Evolutionary conservation across 2,888 invertebrate species (phyloP).

Genomic region (Lochmaea crataegi): DNA sequence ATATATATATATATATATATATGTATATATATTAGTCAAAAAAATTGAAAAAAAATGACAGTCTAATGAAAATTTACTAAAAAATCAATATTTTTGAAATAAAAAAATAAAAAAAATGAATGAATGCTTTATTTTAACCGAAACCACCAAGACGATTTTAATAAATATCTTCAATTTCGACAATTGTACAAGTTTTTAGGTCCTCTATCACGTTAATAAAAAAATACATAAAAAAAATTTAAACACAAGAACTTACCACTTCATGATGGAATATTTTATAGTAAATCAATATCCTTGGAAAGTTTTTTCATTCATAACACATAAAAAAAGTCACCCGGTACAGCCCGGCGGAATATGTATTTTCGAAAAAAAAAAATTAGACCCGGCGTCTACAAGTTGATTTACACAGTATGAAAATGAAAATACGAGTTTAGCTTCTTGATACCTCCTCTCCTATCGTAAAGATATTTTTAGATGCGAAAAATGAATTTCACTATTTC

Average conservation of each 20-base stretch:
- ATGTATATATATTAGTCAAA: no score
- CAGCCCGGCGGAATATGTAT: neutral
- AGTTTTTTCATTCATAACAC: conserved; percentile 20
- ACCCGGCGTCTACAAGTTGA: conserved; percentile 41
- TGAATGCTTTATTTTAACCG: no score
- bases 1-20: no score
- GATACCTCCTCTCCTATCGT: conserved; percentile 39
- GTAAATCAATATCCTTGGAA: conserved; percentile 15
- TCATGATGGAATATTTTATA: conserved; percentile 23
- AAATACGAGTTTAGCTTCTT: conserved; percentile 33
- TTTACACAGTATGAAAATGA: conserved; percentile 41
- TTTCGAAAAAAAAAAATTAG: conserved; percentile 19
- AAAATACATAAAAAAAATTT: neutral
- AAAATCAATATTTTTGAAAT: no score
- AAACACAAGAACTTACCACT: conserved; percentile 35
- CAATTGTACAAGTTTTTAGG: neutral
- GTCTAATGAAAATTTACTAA: no score
- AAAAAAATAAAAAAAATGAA: no score
- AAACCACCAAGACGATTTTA: no score
- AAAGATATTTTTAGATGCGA: conserved; percentile 42
- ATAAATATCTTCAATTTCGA: no score
- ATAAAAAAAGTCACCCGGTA: conserved; percentile 5
- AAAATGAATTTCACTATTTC: conserved; percentile 44
- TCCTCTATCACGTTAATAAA: neutral
- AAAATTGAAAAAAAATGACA: no score